These are phyloP conservation scores for Caenorhabditis parvicauda DNA, from an alignment of 2,888 invertebrate genomes.

Conservation along the genomic window DNA sequence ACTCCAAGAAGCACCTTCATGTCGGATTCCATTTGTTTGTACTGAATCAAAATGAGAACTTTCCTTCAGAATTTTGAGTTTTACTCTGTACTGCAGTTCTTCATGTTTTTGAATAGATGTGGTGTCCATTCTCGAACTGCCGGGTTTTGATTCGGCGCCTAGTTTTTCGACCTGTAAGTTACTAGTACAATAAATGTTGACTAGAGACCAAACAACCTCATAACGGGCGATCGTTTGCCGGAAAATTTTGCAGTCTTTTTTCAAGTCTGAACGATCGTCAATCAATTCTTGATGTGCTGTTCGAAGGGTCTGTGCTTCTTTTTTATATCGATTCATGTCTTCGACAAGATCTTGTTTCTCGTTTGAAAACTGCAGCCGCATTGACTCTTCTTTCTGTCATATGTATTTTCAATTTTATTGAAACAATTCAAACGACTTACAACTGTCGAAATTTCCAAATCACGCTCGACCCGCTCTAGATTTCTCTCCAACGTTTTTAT, in stretches of 20 bases:
- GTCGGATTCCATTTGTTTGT: slow-evolving; percentile 39
- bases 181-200: not conserved
- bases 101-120: not conserved
- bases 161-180: slow-evolving; percentile 16
- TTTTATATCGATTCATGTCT: slow-evolving; percentile 17
- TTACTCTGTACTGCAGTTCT: not conserved
- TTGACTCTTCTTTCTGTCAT: slow-evolving; percentile 14
- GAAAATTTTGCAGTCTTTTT: slow-evolving; percentile 45
- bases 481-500: slow-evolving; percentile 32
- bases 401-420: not conserved
- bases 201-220: slow-evolving; percentile 16
- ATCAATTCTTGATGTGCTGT: slow-evolving; percentile 14
- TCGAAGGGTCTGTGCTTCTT: slow-evolving; percentile 16
- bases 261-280: slow-evolving; percentile 33
- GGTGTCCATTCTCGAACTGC: too few relatives aligned
- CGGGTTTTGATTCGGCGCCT: too few relatives aligned
- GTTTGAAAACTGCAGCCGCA: slow-evolving; percentile 18
- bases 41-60: slow-evolving; percentile 21
- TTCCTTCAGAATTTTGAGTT: not conserved
- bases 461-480: slow-evolving; percentile 28
- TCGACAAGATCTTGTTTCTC: slow-evolving; percentile 26
- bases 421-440: slow-evolving; percentile 9
- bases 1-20: slow-evolving; percentile 36
- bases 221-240: slow-evolving; percentile 40
- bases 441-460: slow-evolving; percentile 14